These are phyloP conservation scores for Gonioctena quinquepunctata DNA, from an alignment of 1,140 invertebrate genomes.

Conservation along the genomic window DNA sequence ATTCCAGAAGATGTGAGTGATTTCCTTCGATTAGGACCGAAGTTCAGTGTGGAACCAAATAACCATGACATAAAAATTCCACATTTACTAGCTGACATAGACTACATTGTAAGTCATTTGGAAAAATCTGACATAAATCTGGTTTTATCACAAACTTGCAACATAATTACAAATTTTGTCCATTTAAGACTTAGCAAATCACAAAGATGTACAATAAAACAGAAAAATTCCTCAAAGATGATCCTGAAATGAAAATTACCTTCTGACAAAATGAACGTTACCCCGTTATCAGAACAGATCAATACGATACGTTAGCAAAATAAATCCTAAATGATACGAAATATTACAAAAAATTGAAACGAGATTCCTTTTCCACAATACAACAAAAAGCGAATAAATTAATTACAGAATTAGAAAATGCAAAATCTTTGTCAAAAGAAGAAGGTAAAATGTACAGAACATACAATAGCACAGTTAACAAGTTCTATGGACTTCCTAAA, in stretches of 20 bases:
- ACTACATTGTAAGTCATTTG: too few relatives aligned
- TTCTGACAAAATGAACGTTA: constrained; percentile 9
- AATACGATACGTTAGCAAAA: not conserved
- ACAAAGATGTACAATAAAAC: not conserved
- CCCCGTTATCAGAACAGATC: not conserved
- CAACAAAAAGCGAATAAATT: not conserved
- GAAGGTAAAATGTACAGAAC: not conserved
- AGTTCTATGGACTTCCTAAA: not conserved
- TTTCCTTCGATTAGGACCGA: too few relatives aligned
- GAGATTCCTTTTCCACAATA: not conserved
- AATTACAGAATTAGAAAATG: not conserved
- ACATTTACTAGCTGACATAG: too few relatives aligned
- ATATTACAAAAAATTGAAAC: not conserved
- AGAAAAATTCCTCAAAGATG: not conserved
- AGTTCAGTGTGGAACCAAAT: too few relatives aligned
- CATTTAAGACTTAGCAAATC: too few relatives aligned
- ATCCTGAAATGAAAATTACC: not conserved
- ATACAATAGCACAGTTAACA: not conserved
- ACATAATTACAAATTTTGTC: too few relatives aligned
- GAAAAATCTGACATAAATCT: too few relatives aligned
- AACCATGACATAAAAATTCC: too few relatives aligned
- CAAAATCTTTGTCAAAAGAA: not conserved
- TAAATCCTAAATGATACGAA: not conserved
- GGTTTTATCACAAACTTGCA: too few relatives aligned
- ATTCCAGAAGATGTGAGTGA: too few relatives aligned